Evolutionary conservation across 2,888 invertebrate species (phyloP), one percentile per base, ranked within the genome.

Genomic region (Netelia fuscicornis): DNA sequence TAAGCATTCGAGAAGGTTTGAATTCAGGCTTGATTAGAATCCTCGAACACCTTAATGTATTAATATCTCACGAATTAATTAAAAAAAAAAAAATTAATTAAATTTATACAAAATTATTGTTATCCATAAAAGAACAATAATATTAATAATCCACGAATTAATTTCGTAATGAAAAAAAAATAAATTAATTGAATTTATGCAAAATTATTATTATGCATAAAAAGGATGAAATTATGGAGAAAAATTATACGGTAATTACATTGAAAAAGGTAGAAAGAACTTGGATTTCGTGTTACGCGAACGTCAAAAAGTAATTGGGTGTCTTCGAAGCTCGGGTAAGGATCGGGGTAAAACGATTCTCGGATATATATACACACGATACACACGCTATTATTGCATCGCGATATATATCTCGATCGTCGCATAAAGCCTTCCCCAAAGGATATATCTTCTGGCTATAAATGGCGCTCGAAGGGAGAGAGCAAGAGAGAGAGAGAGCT

Each of bases 11-110:
- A 58, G 75, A 74, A 23, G 10, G 81, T 71, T 75, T 86, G 86
- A 88, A 88, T 89, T 79, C 37, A 52, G 44, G 67, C 82, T 87
- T 78, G 87, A 90, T 90, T 87, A 87, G 71, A 8, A 54, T 62
- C 17, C 52, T 52, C 62, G 62, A 17, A 13, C 42, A n/a, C 13
- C 30, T 11, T 17, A 30, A 37, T 13, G 25, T 37, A 10, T 48
- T 8, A 30, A 58, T 60, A 20, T 11, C 11, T 13, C 6, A 17
- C 13, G 10, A 20, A 17, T 17, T 17, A 17, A 17, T 17, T 17
- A 17, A 17, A 0, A 17, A 17, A 17, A 17, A 0, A 17, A 17
- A 17, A 17, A 17, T 17, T 17, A 17, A 17, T 17, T 17, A 17
- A 17, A 17, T 17, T 17, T 17, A 17, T 17, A 17, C 17, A 17